Conservation (phyloP, 2,888 invertebrate genomes). For the Agrilus mali region DNA sequence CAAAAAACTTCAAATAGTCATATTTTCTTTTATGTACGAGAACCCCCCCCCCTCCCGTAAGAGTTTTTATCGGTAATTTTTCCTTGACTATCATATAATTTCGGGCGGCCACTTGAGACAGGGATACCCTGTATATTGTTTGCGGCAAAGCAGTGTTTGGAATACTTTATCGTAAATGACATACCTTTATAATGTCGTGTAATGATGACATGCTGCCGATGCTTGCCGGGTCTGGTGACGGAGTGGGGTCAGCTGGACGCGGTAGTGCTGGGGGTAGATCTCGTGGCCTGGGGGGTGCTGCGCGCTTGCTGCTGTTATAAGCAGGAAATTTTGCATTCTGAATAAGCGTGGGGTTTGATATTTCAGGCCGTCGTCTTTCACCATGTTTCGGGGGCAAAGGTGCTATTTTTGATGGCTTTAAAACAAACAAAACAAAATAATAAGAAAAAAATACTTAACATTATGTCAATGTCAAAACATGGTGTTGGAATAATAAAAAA, state of each 20-base stretch:
- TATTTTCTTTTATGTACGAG: too few species aligned
- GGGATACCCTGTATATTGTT: too few species aligned
- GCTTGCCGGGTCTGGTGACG: conserved; percentile 46
- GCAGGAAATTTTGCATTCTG: conserved; percentile 35
- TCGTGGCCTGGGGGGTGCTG: conserved; percentile 45
- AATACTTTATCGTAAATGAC: conserved; percentile 3
- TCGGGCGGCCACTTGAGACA: too few species aligned
- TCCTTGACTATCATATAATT: too few species aligned
- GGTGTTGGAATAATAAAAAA: too few species aligned
- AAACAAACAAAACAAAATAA: too few species aligned
- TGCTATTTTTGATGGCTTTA: conserved; percentile 39
- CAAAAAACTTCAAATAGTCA: too few species aligned
- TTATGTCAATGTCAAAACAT: too few species aligned
- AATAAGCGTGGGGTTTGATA: conserved; percentile 33
- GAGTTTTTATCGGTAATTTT: too few species aligned
- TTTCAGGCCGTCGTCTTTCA: conserved; percentile 30
- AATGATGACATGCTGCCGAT: conserved; percentile 67
- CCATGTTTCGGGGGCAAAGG: conserved; percentile 41
- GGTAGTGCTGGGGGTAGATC: conserved; percentile 46
- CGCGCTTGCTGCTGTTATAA: conserved; percentile 36
- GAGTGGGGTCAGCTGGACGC: conserved; percentile 32
- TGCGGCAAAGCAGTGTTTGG: not conserved
- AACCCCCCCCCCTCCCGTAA: too few species aligned
- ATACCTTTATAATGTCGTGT: conserved; percentile 57
- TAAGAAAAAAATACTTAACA: too few species aligned